These are phyloP conservation scores for Cantharis nigra DNA, from an alignment of 2,888 invertebrate genomes.

Conservation along the genomic window DNA sequence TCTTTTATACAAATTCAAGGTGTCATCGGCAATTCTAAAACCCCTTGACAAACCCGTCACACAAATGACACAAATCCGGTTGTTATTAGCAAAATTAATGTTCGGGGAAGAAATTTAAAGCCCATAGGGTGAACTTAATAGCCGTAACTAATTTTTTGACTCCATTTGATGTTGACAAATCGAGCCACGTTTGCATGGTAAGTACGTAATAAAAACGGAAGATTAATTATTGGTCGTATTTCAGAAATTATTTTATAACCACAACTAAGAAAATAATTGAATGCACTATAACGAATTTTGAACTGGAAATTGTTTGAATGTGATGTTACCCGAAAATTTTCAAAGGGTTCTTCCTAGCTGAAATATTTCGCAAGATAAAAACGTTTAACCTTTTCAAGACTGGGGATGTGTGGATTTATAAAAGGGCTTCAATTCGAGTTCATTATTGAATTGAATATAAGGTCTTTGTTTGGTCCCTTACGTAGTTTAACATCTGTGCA, in stretches of 20 bases:
- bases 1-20: conserved; percentile 28
- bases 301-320: conserved; percentile 6
- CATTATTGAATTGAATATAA: conserved; percentile 1
- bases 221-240: conserved; percentile 19
- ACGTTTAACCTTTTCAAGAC: conserved; percentile 4
- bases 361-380: conserved; percentile 3
- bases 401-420: conserved; percentile 1
- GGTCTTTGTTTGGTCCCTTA: neutral
- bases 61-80: conserved; percentile 31
- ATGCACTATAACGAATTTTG: conserved; percentile 19
- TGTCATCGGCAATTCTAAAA: conserved; percentile 26
- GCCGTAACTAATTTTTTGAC: conserved; percentile 28
- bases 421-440: conserved; percentile 3
- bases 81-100: conserved; percentile 32
- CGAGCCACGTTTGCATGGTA: conserved; percentile 19
- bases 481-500: conserved; percentile 1
- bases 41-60: conserved; percentile 25
- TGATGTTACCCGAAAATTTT: neutral
- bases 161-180: conserved; percentile 29
- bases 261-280: conserved; percentile 14
- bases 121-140: conserved; percentile 30
- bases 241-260: conserved; percentile 3
- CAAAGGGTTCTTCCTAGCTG: neutral
- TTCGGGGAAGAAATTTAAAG: conserved; percentile 28
- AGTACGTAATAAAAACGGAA: conserved; percentile 24